Percentiles rank a stretch among this genome's conserved stretches.
These are phyloP conservation scores for Ophion obscuratus DNA, from an alignment of 2,888 invertebrate genomes.

Conservation along the genomic window DNA sequence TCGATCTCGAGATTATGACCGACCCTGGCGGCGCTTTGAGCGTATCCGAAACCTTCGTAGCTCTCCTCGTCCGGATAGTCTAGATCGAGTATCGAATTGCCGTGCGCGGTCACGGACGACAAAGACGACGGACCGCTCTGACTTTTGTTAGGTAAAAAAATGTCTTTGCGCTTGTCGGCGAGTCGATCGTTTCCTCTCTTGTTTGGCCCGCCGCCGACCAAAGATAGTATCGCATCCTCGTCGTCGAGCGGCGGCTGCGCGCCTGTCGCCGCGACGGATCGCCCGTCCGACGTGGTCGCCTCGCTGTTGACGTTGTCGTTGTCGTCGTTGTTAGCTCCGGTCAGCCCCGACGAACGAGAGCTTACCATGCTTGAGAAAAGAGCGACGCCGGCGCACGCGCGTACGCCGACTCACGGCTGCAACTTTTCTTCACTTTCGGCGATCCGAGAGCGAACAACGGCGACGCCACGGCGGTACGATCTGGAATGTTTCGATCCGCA, in stretches of 20 bases:
- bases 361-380: constrained; percentile 79
- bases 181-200: constrained; percentile 52
- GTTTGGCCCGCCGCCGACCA: constrained; percentile 12
- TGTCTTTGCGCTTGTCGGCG: constrained; percentile 28
- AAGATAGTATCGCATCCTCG: constrained; percentile 52
- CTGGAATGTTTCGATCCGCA: constrained; percentile 13
- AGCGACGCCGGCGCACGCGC: not conserved
- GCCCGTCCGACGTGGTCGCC: constrained; percentile 61
- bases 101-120: constrained; percentile 73
- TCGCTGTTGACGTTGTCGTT: constrained; percentile 56
- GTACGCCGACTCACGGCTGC: not conserved
- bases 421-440: constrained; percentile 1
- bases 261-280: not conserved
- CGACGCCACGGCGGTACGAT: not conserved
- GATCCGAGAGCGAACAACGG: constrained; percentile 6
- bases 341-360: constrained; percentile 77
- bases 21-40: constrained; percentile 55
- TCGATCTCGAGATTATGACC: constrained; percentile 44
- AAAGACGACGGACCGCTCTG: constrained; percentile 79
- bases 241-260: constrained; percentile 49
- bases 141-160: constrained; percentile 57
- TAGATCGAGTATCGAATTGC: constrained; percentile 69
- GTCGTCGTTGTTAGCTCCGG: constrained; percentile 64
- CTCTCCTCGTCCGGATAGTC: constrained; percentile 78
- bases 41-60: constrained; percentile 81